A percentile compares a stretch with the other conserved stretches of the same genome.
Conservation (phyloP, 1,140 invertebrate species). For the Melanaphis sacchari region DNA sequence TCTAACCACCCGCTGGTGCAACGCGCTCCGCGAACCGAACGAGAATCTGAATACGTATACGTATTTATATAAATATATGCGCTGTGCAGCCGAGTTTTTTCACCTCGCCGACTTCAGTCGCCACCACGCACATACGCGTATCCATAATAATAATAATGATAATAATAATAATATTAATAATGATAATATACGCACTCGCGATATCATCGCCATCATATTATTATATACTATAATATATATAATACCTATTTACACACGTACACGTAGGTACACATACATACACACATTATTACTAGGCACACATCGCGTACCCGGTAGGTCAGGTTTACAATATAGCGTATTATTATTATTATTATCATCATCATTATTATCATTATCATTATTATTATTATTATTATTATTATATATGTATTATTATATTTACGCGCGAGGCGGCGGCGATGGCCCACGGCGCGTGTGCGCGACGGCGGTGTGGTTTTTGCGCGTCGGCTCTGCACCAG, state of each 20-base stretch:
- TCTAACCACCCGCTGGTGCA: slow-evolving; percentile 37
- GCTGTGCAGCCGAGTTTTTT: slow-evolving; percentile 22
- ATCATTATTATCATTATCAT: no score
- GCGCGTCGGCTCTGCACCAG: background rate
- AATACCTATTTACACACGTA: background rate
- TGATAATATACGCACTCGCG: background rate
- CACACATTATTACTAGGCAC: background rate
- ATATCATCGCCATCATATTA: no score
- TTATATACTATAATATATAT: no score
- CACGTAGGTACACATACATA: background rate
- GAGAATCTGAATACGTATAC: background rate
- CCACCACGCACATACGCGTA: no score
- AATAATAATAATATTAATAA: no score
- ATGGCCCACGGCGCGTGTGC: no score
- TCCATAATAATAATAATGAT: background rate
- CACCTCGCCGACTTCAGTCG: background rate
- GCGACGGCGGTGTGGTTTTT: background rate
- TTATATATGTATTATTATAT: no score
- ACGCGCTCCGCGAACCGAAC: background rate
- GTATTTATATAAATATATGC: no score
- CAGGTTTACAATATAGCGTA: background rate
- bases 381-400: no score
- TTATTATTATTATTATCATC: no score
- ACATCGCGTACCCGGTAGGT: background rate
- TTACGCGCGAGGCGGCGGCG: no score